Conservation (phyloP, 2,888 invertebrate genomes). For the Noctua janthina region DNA sequence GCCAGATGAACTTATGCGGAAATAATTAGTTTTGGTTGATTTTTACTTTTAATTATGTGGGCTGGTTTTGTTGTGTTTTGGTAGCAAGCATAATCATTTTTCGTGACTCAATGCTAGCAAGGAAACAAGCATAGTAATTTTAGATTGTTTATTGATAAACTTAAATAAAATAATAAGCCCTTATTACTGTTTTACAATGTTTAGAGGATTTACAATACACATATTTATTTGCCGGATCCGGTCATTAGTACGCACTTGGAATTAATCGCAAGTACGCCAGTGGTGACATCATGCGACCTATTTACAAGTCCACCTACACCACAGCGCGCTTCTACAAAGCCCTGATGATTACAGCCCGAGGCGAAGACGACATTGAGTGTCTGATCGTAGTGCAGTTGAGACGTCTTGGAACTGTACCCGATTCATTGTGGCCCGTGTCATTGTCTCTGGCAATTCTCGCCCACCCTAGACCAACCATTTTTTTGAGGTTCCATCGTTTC, state of each 20-base stretch:
- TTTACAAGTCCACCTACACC: no score
- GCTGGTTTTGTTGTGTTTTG: slow-evolving; percentile 8
- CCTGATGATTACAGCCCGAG: no score
- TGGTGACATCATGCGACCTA: no score
- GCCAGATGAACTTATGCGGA: slow-evolving; percentile 57
- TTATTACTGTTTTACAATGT: not conserved
- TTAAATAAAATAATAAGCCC: not conserved
- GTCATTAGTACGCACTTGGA: no score
- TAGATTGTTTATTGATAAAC: not conserved
- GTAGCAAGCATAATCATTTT: not conserved
- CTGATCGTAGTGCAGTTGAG: no score
- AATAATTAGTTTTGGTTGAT: slow-evolving; percentile 53
- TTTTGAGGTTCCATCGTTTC: no score
- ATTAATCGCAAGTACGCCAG: no score
- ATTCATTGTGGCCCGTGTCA: no score
- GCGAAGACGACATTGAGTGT: no score
- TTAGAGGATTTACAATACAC: not conserved
- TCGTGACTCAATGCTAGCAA: not conserved
- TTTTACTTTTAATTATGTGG: slow-evolving; percentile 32
- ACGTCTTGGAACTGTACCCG: no score
- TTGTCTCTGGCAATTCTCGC: not conserved
- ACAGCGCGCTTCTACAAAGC: no score
- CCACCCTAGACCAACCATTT: not conserved
- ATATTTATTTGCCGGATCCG: no score
- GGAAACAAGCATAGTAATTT: not conserved